Evolutionary conservation across 2,113 vertebrate species (phyloP), one percentile per base, ranked within the genome.

Genomic region (Sisor rabdophorus): DNA sequence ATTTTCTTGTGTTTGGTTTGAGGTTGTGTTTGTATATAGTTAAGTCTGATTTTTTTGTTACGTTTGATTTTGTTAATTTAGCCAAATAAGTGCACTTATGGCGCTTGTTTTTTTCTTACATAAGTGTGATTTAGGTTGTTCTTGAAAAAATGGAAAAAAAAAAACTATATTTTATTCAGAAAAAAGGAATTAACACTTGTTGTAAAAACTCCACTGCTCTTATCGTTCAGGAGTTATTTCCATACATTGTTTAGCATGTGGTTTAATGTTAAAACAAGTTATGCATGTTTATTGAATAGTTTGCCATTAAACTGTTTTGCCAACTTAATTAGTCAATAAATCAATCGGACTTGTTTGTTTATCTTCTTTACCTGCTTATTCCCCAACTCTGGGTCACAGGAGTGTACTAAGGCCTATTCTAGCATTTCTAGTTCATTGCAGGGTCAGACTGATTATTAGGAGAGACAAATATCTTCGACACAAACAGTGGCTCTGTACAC

Each of bases 21-120:
- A 30, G n/a, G 52, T 68, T 65, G 73, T 55, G 20, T 76, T 20
- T 76, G 53, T 76, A 58, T 26, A 76, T 68, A 76, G 63, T 58
- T 68, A 17, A 4, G 5, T 15, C 10, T 3, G 1, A 4, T 40
- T 64, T 8, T 36, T 40, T 64, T 0, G 11, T 64, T 64, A n/a
- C 40, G 12, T 30, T n/a, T 17, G 1, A 71, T 26, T 56, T 36
- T 2, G 16, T 36, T 36, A 5, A 64, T 36, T 50, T 32, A 30
- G 58, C 15, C 26, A n/a, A 74, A 15, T 53, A 13, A 11, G n/a
- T 24, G 28, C n/a, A 12, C 61, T 36, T 1, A 64, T n/a, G 19
- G 44, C 61, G n/a, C 60, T n/a, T 1, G 0, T 1, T 2, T 58
- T 58, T 58, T 26, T 26, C 30, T 24, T 15, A 11, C 59, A 61